phyloP scores from a whole-genome alignment of 2,797 vertebrate species.

The Paedocypris micromegethes region DNA sequence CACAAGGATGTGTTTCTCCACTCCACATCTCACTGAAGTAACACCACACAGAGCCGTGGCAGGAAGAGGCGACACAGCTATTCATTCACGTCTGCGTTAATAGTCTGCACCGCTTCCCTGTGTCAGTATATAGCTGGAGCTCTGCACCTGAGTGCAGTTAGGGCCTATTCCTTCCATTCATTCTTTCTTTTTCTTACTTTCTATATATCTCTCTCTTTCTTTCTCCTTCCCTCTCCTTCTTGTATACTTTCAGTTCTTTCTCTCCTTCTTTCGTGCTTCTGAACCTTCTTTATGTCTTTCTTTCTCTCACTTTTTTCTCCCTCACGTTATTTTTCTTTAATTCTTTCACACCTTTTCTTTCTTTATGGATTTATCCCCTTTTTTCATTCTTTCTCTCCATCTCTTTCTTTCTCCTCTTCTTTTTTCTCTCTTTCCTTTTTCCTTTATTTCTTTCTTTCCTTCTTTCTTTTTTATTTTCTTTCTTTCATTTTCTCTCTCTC shows the following conservation, averaged over 20 bases:
- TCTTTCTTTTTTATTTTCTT: background rate
- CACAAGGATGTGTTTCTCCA: background rate
- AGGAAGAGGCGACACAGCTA: slow-evolving; percentile 20
- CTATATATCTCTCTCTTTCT: slow-evolving; percentile 3
- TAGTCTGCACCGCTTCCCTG: slow-evolving; percentile 23
- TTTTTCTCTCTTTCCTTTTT: background rate
- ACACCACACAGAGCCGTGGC: slow-evolving; percentile 13
- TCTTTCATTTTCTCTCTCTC: no score
- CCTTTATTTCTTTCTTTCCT: slow-evolving; percentile 5
- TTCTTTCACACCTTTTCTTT: no score
- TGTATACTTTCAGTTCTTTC: no score
- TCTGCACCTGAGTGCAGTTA: slow-evolving; percentile 15
- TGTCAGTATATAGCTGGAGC: slow-evolving; percentile 26
- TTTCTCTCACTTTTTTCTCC: no score
- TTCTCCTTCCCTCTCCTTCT: background rate
- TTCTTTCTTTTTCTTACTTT: background rate
- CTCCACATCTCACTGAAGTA: slow-evolving; percentile 11
- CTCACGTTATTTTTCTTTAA: no score
- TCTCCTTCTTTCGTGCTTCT: no score
- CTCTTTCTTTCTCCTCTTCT: no score
- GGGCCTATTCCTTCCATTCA: background rate
- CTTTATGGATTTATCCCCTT: no score
- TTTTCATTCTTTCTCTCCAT: no score
- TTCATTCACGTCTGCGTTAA: slow-evolving; percentile 46
- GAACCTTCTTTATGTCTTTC: no score